Base-by-base conservation (phyloP, 2,797 vertebrate genomes). In the Galago senegalensis region DNA sequence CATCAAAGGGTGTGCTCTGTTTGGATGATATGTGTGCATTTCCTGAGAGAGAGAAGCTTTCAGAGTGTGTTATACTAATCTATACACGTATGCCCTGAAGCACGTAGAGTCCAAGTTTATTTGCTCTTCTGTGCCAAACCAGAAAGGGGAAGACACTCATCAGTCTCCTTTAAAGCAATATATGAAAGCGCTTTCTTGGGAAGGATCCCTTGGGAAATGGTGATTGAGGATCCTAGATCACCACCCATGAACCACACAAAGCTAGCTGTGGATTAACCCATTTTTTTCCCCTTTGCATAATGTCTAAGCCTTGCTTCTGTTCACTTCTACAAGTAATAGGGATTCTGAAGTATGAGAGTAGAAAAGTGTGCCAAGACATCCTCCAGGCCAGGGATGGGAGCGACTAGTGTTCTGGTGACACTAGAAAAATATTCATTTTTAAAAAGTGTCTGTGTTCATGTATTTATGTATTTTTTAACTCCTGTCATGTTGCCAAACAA, bases 61-160 rank as follows among this genome's bases (percentile, higher is more conserved):
- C 31, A 75, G 76, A 95, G 53, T 29, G 37, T 46, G 34, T 5
- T 63, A 75, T 53, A 56, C 27, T 86, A 89, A 89, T 82, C 81
- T 91, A 84, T 61, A 49, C 46, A 85, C 80, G 37, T 23, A 56
- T 91, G 67, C 94, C 84, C 72, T 85, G 31, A 56, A 94, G 96
- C 16, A 10, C 61, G 9, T 49, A 86, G 43, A 82, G 65, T 95
- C 87, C n/a, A 79, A 92, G 3, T 94, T 94, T 96, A 67, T 77
- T 77, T 16, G 0, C 3, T 87, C 13, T 83, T 87, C 61, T 82
- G 34, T 60, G 63, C 67, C 92, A 93, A 95, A 92, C 2, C 40
- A 81, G 49, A 58, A 34, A 73, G 5, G 63, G 61, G 5, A 83
- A 97, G 60, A 70, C 40, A 61, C 81, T 96, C 91, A 29, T 67